Evolutionary conservation across 2,888 invertebrate genomes (phyloP).

Genomic region (Drosophila barbarae): DNA sequence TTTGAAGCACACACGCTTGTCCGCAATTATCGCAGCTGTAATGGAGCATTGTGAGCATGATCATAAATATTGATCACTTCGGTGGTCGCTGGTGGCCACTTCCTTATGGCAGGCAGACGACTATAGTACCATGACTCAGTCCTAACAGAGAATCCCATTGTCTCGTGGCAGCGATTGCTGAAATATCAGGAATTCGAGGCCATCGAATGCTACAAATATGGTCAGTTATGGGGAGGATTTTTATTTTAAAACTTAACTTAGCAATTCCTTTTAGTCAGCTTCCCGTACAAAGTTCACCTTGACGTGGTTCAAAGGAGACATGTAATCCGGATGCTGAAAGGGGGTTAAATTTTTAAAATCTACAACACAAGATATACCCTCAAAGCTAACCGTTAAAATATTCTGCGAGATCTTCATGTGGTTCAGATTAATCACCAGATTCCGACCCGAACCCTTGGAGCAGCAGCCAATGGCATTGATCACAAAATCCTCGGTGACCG

Average conservation of each 20-base stretch:
- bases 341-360: neutral
- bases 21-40: constrained; percentile 55
- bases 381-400: constrained; percentile 41
- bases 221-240: constrained; percentile 5
- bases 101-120: constrained; percentile 49
- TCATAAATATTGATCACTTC: constrained; percentile 50
- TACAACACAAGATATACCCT: neutral
- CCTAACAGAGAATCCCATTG: constrained; percentile 33
- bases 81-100: constrained; percentile 37
- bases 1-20: constrained; percentile 36
- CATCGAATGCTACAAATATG: constrained; percentile 8
- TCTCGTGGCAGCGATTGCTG: constrained; percentile 6
- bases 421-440: constrained; percentile 44
- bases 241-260: neutral
- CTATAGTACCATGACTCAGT: constrained; percentile 28
- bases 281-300: constrained; percentile 46
- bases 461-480: constrained; percentile 51
- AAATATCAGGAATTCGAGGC: constrained; percentile 17
- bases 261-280: too few species aligned
- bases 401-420: constrained; percentile 39
- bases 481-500: constrained; percentile 54
- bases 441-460: constrained; percentile 25
- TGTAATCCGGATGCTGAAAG: constrained; percentile 52
- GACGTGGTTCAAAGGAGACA: constrained; percentile 44
- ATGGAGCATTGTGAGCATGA: constrained; percentile 60